Conservation (phyloP, 2,797 vertebrate species). For the Hippocampus kuda region DNA sequence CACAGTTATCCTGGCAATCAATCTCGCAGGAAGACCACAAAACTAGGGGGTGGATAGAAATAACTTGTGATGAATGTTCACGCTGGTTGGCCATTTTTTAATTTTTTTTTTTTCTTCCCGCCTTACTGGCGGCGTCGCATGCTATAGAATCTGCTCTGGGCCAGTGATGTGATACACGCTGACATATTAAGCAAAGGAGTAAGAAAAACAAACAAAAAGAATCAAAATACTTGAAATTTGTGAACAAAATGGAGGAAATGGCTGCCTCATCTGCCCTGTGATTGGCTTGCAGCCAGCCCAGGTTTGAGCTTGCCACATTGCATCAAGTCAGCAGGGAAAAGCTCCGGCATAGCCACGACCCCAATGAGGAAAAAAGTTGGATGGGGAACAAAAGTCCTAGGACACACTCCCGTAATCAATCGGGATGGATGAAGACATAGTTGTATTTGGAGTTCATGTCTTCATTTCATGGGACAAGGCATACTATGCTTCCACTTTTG, state of each 20-base stretch:
- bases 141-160: background rate
- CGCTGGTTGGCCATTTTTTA: slow-evolving; percentile 13
- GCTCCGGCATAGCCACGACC: too few species aligned
- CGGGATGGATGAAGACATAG: background rate
- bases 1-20: slow-evolving; percentile 56
- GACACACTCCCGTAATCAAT: background rate
- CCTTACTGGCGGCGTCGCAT: slow-evolving; percentile 8
- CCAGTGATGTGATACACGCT: slow-evolving; percentile 3
- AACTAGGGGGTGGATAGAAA: slow-evolving; percentile 36
- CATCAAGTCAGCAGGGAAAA: too few species aligned
- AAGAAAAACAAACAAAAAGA: background rate
- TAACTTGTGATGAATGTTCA: slow-evolving; percentile 43
- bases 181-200: background rate
- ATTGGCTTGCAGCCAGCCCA: too few species aligned
- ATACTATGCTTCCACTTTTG: background rate
- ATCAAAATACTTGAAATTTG: background rate
- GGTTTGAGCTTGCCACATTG: too few species aligned
- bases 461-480: background rate
- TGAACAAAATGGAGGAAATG: background rate
- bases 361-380: too few species aligned
- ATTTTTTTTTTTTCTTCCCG: slow-evolving; percentile 28
- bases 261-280: background rate
- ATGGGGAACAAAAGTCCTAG: too few species aligned
- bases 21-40: slow-evolving; percentile 41
- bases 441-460: background rate